Evolutionary conservation across 1,140 invertebrate genomes (phyloP).

Genomic region (Neuroterus valhalla): DNA sequence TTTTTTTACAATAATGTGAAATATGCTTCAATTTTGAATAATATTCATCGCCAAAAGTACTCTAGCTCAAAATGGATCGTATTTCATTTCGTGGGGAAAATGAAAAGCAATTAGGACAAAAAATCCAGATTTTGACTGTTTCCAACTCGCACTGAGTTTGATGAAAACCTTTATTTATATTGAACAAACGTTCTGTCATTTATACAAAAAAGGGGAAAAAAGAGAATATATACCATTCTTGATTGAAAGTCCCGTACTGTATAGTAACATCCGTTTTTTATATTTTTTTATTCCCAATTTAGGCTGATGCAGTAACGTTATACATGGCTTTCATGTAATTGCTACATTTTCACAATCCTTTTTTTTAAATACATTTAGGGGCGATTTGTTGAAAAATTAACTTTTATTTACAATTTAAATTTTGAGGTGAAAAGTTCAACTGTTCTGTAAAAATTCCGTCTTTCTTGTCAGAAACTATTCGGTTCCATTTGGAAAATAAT

Average conservation of each 20-base stretch:
- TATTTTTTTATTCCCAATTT: constrained; percentile 43
- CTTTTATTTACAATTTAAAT: no score
- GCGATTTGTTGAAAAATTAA: no score
- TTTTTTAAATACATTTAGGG: neutral
- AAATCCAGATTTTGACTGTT: neutral
- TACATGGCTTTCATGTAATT: constrained; percentile 48
- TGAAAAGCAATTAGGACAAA: constrained; percentile 1
- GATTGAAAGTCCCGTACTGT: constrained; percentile 1
- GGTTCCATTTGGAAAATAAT: no score
- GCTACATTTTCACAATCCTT: constrained; percentile 51
- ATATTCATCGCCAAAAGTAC: constrained; percentile 12
- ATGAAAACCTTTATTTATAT: neutral
- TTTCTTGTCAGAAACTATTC: no score
- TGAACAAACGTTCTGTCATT: neutral
- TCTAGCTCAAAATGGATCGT: neutral
- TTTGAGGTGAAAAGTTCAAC: no score
- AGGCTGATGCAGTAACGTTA: constrained; percentile 45
- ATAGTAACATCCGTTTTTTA: neutral
- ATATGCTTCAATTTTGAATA: no score
- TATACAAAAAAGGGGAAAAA: neutral
- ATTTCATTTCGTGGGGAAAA: constrained; percentile 10
- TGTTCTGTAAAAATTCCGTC: no score
- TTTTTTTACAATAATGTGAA: no score
- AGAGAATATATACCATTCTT: neutral
- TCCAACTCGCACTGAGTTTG: neutral